Evolutionary conservation across 37 sponge, comb jelly and placozoan species (phyloP).

Genomic region (Tethya wilhelma): DNA sequence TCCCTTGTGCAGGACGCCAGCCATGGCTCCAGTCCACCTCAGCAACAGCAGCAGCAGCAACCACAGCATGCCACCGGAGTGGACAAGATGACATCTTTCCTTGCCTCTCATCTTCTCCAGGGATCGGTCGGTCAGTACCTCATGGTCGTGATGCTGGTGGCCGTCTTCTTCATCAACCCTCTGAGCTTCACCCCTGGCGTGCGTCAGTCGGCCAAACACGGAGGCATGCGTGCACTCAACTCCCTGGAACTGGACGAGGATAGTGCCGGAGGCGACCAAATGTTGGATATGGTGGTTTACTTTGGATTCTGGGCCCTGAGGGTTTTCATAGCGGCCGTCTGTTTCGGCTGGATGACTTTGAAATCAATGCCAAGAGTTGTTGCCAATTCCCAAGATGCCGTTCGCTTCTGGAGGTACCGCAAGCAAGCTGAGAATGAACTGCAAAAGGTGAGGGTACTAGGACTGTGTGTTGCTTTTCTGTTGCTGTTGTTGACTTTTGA

Average conservation of each 20-base stretch:
- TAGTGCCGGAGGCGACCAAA: neutral
- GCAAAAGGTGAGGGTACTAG: slow-evolving; percentile 23
- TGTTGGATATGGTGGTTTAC: slow-evolving; percentile 1
- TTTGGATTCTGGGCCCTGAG: slow-evolving; percentile 40
- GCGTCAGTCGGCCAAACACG: neutral
- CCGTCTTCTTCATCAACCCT: slow-evolving; percentile 65
- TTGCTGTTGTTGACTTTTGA: neutral
- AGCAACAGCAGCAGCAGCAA: neutral
- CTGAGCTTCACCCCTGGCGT: slow-evolving; percentile 30
- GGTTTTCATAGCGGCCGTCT: slow-evolving; percentile 49
- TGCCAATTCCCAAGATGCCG: slow-evolving; percentile 24
- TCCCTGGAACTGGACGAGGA: neutral
- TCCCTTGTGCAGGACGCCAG: neutral
- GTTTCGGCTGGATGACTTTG: slow-evolving; percentile 61
- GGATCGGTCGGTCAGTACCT: slow-evolving; percentile 23
- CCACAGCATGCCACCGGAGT: neutral
- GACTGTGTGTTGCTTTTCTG: neutral
- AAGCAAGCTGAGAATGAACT: slow-evolving; percentile 68
- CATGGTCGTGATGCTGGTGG: slow-evolving; percentile 57
- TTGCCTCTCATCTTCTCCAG: neutral
- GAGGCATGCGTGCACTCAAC: slow-evolving; percentile 30
- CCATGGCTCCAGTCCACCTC: neutral
- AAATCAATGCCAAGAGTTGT: slow-evolving; percentile 35
- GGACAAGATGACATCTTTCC: neutral
- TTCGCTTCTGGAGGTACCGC: slow-evolving; percentile 57